Percentiles rank a stretch among this genome's conserved stretches.
These are phyloP conservation scores for Dynastes maya DNA, from an alignment of 2,888 invertebrate genomes.

Conservation along the genomic window DNA sequence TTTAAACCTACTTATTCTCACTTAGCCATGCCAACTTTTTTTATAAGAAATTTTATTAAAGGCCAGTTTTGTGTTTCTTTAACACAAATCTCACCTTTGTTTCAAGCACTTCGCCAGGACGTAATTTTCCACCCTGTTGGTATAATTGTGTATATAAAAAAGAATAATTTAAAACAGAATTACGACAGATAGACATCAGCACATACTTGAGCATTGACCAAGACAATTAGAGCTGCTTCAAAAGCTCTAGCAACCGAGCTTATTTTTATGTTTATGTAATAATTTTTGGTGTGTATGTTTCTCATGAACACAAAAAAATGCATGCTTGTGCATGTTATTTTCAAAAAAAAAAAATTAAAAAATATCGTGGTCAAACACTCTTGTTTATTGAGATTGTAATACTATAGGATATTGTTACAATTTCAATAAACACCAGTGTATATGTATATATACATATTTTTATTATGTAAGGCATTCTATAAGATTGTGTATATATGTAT, in stretches of 20 bases:
- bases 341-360: constrained; percentile 8
- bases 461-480: constrained; percentile 40
- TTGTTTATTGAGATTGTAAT: constrained; percentile 17
- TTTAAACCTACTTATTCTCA: constrained; percentile 34
- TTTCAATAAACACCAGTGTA: constrained; percentile 41
- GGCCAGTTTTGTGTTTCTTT: constrained; percentile 68
- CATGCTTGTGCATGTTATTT: constrained; percentile 52
- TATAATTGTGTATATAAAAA: constrained; percentile 60
- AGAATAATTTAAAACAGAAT: constrained; percentile 39
- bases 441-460: constrained; percentile 25
- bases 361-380: constrained; percentile 43
- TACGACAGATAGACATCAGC: constrained; percentile 55
- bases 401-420: constrained; percentile 2
- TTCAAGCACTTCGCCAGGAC: constrained; percentile 85
- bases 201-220: constrained; percentile 56
- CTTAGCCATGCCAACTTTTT: constrained; percentile 50
- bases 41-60: constrained; percentile 54
- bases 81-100: constrained; percentile 83
- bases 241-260: constrained; percentile 31
- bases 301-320: constrained; percentile 41
- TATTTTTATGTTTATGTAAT: constrained; percentile 1
- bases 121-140: constrained; percentile 82
- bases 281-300: constrained; percentile 32
- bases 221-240: constrained; percentile 10
- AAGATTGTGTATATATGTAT: background rate